These are phyloP conservation scores for Oxystoma pomonae DNA, from an alignment of 2,888 invertebrate genomes.

Conservation along the genomic window DNA sequence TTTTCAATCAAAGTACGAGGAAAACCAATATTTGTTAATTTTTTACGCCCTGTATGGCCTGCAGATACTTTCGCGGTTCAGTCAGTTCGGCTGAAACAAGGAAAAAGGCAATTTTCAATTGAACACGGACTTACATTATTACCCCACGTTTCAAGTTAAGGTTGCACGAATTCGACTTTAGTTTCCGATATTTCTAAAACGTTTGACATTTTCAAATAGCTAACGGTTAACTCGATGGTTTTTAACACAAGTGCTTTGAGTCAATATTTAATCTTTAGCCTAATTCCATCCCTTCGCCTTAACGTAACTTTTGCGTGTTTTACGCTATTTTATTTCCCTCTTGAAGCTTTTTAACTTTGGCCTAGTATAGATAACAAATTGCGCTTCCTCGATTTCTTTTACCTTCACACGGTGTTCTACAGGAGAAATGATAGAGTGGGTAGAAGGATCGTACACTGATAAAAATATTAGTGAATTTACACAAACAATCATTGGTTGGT, in stretches of 20 bases:
- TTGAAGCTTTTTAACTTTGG: not conserved
- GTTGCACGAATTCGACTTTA: not conserved
- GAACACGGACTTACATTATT: not conserved
- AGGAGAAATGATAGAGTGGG: too few relatives aligned
- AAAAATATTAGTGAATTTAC: too few relatives aligned
- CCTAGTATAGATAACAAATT: not conserved
- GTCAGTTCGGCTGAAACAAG: not conserved
- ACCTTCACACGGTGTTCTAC: too few relatives aligned
- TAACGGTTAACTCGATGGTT: not conserved
- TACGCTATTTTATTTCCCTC: not conserved
- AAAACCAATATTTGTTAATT: too few relatives aligned
- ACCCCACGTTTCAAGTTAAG: constrained; percentile 1
- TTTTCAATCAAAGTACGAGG: too few relatives aligned
- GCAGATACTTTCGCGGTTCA: not conserved
- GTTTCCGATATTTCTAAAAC: not conserved
- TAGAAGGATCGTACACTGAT: too few relatives aligned
- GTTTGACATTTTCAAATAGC: not conserved
- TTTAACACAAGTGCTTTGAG: not conserved
- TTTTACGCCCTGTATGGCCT: too few relatives aligned
- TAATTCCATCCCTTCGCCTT: too few relatives aligned
- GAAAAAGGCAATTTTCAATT: not conserved
- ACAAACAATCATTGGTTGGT: too few relatives aligned
- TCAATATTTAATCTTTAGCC: not conserved
- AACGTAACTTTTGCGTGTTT: not conserved
- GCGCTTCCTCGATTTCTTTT: not conserved